A percentile compares a stretch with the other conserved stretches of the same genome.
phyloP scores from a whole-genome alignment of 1,140 invertebrate genomes.

The Bombus sibiricus region DNA sequence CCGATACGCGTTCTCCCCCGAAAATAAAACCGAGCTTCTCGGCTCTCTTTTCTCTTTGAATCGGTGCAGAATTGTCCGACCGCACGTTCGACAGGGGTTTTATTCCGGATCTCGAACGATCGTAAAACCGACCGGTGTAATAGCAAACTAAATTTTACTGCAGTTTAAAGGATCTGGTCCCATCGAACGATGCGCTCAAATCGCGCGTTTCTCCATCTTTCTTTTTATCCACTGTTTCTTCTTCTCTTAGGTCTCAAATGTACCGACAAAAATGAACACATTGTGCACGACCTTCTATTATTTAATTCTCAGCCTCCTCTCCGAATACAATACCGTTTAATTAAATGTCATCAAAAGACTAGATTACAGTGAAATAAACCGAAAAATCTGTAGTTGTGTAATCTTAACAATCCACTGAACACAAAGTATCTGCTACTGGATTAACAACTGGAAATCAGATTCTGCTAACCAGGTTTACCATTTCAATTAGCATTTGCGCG shows the following conservation, averaged over 20 bases:
- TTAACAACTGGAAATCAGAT: not conserved
- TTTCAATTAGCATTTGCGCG: not conserved
- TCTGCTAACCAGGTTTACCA: not conserved
- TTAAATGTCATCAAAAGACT: too few species aligned
- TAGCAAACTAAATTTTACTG: conserved; percentile 62
- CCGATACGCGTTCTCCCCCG: conserved; percentile 18
- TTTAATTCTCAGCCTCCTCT: not conserved
- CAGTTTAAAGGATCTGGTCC: conserved; percentile 54
- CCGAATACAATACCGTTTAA: not conserved
- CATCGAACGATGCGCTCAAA: not conserved
- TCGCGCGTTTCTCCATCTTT: not conserved
- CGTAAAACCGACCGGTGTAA: conserved; percentile 61
- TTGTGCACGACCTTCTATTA: not conserved
- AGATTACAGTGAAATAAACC: not conserved
- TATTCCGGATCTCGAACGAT: conserved; percentile 58
- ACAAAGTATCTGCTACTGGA: not conserved
- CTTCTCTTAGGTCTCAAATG: not conserved
- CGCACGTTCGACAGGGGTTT: conserved; percentile 45
- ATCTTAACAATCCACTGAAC: not conserved
- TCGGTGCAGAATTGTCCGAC: conserved; percentile 33
- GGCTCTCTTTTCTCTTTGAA: conserved; percentile 19
- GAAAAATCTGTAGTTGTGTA: not conserved
- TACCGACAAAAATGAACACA: not conserved
- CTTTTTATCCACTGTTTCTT: not conserved
- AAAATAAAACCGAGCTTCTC: conserved; percentile 53